Conservation (phyloP, 2,888 invertebrate species). For the Thecophora atra region DNA sequence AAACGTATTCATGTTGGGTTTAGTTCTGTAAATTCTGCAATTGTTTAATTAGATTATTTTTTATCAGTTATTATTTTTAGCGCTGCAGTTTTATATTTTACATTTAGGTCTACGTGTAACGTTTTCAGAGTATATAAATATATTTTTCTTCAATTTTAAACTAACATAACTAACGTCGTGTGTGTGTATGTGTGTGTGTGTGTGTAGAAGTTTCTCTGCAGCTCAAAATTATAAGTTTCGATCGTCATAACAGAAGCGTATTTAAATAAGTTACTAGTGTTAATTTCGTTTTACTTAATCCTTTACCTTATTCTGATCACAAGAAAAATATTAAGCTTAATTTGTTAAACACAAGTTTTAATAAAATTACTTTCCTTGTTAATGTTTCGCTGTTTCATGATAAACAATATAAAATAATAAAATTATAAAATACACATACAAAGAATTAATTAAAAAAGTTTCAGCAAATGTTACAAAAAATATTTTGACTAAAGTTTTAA, state of each 20-base stretch:
- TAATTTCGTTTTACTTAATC: background rate
- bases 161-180: slow-evolving; percentile 3
- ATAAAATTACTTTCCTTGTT: background rate
- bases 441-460: slow-evolving; percentile 27
- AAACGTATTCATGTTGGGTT: slow-evolving; percentile 4
- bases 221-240: slow-evolving; percentile 15
- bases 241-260: background rate
- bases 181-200: slow-evolving; percentile 5
- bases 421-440: slow-evolving; percentile 36
- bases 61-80: slow-evolving; percentile 11
- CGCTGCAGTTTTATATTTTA: slow-evolving; percentile 24
- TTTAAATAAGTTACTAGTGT: slow-evolving; percentile 5
- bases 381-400: background rate
- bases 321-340: background rate
- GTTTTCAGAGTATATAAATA: slow-evolving; percentile 3
- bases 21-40: background rate
- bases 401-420: background rate
- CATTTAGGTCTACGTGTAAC: slow-evolving; percentile 13
- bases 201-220: slow-evolving; percentile 7
- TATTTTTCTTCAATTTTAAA: slow-evolving; percentile 4
- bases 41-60: slow-evolving; percentile 7
- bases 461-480: slow-evolving; percentile 36
- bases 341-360: background rate
- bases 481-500: slow-evolving; percentile 39
- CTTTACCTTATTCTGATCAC: background rate